Conservation (phyloP, 1,140 invertebrate species). For the Rhopalosiphum maidis region DNA sequence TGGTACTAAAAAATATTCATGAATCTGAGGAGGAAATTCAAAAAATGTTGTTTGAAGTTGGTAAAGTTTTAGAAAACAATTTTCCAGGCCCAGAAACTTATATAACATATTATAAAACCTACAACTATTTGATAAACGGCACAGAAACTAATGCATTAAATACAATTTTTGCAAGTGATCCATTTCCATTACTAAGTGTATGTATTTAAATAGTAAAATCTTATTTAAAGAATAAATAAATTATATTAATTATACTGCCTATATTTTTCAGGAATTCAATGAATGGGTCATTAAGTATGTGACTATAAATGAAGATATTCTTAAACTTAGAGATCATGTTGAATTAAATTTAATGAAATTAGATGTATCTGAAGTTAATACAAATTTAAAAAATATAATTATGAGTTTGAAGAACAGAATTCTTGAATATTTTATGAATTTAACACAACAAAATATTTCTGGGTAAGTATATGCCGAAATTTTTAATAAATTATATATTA, state of each 20-base stretch:
- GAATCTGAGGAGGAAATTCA: constrained; percentile 66
- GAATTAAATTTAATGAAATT: constrained; percentile 54
- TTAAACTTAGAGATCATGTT: constrained; percentile 24
- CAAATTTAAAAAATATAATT: constrained; percentile 46
- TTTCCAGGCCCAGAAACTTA: constrained; percentile 73
- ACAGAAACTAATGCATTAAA: constrained; percentile 71
- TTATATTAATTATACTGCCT: background rate
- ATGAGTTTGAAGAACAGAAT: constrained; percentile 43
- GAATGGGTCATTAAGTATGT: constrained; percentile 38
- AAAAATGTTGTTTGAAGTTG: constrained; percentile 67
- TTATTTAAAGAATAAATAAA: constrained; percentile 19
- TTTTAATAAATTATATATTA: background rate
- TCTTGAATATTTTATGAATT: constrained; percentile 21
- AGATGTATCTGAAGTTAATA: constrained; percentile 32
- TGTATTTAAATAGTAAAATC: constrained; percentile 9
- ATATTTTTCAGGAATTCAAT: constrained; percentile 48
- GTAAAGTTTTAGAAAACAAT: constrained; percentile 70
- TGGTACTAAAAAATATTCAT: constrained; percentile 62
- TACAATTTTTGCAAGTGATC: constrained; percentile 72
- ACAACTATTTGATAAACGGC: constrained; percentile 76
- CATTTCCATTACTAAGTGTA: constrained; percentile 67
- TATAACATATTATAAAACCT: constrained; percentile 71
- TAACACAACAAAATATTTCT: constrained; percentile 42
- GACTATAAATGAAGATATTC: constrained; percentile 9
- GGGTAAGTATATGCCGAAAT: background rate